phyloP scores from a whole-genome alignment of 1,140 invertebrate species.

The Macrostomum lignano region DNA sequence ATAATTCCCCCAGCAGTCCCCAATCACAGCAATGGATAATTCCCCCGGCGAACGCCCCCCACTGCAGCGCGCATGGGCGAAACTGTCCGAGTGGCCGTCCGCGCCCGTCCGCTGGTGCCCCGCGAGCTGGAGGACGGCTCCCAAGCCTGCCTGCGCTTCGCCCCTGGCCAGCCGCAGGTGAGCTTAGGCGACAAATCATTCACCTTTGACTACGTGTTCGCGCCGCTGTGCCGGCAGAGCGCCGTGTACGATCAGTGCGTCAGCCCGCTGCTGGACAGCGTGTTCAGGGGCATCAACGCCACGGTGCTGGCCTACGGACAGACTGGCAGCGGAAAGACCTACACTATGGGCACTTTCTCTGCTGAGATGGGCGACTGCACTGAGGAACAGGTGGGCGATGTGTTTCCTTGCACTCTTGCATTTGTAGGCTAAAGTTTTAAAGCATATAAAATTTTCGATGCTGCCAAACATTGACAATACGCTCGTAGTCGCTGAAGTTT shows the following conservation, averaged over 20 bases:
- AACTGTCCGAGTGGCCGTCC: slow-evolving; percentile 41
- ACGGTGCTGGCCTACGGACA: slow-evolving; percentile 5
- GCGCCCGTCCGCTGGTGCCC: slow-evolving; percentile 45
- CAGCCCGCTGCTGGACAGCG: background rate
- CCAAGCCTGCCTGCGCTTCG: slow-evolving; percentile 17
- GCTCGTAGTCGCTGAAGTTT: too few relatives aligned
- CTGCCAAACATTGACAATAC: too few relatives aligned
- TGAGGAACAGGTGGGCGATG: too few relatives aligned
- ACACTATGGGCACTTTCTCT: slow-evolving; percentile 94
- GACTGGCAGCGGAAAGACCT: slow-evolving; percentile 54
- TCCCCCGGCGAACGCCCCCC: too few relatives aligned
- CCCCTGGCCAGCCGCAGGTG: slow-evolving; percentile 8
- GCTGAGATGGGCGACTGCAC: too few relatives aligned
- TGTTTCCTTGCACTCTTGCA: too few relatives aligned
- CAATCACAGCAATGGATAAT: too few relatives aligned
- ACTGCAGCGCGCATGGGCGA: too few relatives aligned
- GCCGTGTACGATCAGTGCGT: background rate
- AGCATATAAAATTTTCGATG: too few relatives aligned
- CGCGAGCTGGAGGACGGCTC: slow-evolving; percentile 33
- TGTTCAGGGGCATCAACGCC: slow-evolving; percentile 1
- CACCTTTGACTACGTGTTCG: slow-evolving; percentile 4
- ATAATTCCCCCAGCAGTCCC: too few relatives aligned
- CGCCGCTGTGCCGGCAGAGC: background rate
- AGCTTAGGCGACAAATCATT: slow-evolving; percentile 4
- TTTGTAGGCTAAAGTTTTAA: too few relatives aligned